These are phyloP conservation scores for Ips typographus DNA, from an alignment of 1,140 invertebrate species.

Conservation along the genomic window DNA sequence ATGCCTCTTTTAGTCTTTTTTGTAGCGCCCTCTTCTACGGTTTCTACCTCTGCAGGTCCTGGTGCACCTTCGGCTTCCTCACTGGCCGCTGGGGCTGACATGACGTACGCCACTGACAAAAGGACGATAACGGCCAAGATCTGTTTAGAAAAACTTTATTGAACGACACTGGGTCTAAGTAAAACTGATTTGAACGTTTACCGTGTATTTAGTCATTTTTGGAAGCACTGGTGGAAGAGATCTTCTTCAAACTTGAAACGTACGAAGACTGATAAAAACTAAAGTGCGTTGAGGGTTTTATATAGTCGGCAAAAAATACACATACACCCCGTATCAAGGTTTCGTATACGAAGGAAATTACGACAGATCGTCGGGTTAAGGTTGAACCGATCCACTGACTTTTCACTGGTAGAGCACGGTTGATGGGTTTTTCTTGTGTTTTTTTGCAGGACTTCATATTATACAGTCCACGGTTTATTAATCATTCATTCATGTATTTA, in stretches of 20 bases:
- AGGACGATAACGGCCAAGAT: conserved; percentile 8
- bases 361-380: conserved; percentile 26
- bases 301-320: conserved; percentile 17
- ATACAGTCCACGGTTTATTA: too few relatives aligned
- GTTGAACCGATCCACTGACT: conserved; percentile 4
- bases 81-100: conserved; percentile 8
- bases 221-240: not conserved
- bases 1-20: conserved; percentile 38
- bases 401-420: not conserved
- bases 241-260: not conserved
- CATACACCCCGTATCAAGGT: conserved; percentile 21
- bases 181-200: not conserved
- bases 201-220: conserved; percentile 20
- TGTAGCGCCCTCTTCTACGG: conserved; percentile 2
- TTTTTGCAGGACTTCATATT: too few relatives aligned
- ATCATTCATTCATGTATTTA: too few relatives aligned
- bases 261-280: conserved; percentile 10
- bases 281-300: conserved; percentile 3
- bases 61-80: conserved; percentile 9
- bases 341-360: conserved; percentile 13
- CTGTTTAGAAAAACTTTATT: conserved; percentile 4
- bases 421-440: too few relatives aligned
- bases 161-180: not conserved
- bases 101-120: conserved; percentile 2
- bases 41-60: conserved; percentile 11